These are phyloP conservation scores for Coenobita brevimanus DNA, from an alignment of 1,140 invertebrate species.

Conservation along the genomic window DNA sequence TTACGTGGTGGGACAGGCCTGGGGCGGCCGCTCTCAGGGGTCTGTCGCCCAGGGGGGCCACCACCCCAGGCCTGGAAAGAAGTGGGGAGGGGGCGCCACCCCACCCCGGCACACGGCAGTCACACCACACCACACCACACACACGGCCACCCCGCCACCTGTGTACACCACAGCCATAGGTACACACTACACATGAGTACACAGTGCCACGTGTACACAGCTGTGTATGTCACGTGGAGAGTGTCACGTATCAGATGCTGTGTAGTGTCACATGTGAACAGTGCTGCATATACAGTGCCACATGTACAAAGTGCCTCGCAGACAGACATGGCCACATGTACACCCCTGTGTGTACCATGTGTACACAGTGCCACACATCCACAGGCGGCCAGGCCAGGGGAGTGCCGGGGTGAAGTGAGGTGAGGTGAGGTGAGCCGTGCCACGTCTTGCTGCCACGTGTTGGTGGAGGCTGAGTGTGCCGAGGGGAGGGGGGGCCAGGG, in stretches of 20 bases:
- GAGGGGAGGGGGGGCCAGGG: neutral
- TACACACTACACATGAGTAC: too few relatives aligned
- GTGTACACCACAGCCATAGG: neutral
- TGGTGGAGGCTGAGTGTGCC: neutral
- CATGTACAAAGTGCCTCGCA: too few relatives aligned
- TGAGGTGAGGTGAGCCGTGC: neutral
- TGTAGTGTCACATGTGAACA: too few relatives aligned
- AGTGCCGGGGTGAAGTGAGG: neutral
- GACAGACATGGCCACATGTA: too few relatives aligned
- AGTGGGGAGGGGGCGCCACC: neutral
- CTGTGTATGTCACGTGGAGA: too few relatives aligned
- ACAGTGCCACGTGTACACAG: too few relatives aligned
- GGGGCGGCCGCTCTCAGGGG: too few relatives aligned
- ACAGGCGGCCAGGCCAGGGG: neutral
- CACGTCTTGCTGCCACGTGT: neutral
- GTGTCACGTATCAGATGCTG: too few relatives aligned
- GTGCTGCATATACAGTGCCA: too few relatives aligned
- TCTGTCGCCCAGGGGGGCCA: too few relatives aligned
- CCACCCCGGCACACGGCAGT: neutral
- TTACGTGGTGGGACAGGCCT: too few relatives aligned
- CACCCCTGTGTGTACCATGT: too few relatives aligned
- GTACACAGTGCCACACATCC: constrained; percentile 13
- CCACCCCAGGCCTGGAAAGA: neutral
- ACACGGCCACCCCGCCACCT: neutral
- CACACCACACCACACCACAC: neutral